These are phyloP conservation scores for Gasteruption jaculator DNA, from an alignment of 2,888 invertebrate genomes.

Conservation along the genomic window DNA sequence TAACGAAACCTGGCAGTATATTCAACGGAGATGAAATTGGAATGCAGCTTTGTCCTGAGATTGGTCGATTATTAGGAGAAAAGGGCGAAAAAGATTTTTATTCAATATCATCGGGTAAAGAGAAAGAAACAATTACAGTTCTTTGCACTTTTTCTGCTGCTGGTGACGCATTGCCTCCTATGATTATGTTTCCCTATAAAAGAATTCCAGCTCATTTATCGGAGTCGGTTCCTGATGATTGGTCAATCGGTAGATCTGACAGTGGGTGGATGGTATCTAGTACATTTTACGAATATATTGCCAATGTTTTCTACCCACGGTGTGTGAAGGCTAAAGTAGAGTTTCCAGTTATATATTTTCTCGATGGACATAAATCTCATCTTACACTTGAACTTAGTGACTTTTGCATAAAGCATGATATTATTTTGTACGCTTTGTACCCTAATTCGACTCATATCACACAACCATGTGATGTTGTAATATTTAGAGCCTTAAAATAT, in stretches of 20 bases:
- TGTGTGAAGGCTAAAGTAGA: slow-evolving; percentile 26
- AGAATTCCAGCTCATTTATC: slow-evolving; percentile 26
- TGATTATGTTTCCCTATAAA: slow-evolving; percentile 35
- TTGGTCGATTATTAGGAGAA: slow-evolving; percentile 22
- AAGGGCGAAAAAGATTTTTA: slow-evolving; percentile 25
- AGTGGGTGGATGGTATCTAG: slow-evolving; percentile 39
- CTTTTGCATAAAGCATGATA: slow-evolving; percentile 29
- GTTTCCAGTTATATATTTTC: too few species aligned
- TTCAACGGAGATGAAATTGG: slow-evolving; percentile 28
- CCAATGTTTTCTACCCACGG: slow-evolving; percentile 37
- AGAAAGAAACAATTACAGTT: slow-evolving; percentile 28
- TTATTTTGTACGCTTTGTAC: slow-evolving; percentile 29
- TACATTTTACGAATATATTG: slow-evolving; percentile 41
- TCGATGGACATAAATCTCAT: slow-evolving; percentile 36
- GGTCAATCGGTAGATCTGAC: slow-evolving; percentile 34
- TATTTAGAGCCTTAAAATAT: slow-evolving; percentile 33
- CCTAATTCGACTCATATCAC: slow-evolving; percentile 26
- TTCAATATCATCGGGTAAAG: slow-evolving; percentile 20
- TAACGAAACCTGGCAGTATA: slow-evolving; percentile 21
- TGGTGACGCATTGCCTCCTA: slow-evolving; percentile 32
- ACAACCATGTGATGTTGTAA: slow-evolving; percentile 31
- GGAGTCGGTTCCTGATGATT: slow-evolving; percentile 23
- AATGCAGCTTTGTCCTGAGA: slow-evolving; percentile 23
- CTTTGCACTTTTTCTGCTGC: slow-evolving; percentile 26
- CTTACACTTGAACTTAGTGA: slow-evolving; percentile 25